Base-by-base conservation (phyloP, 2,888 invertebrate species). In the Anticlea derivata region DNA sequence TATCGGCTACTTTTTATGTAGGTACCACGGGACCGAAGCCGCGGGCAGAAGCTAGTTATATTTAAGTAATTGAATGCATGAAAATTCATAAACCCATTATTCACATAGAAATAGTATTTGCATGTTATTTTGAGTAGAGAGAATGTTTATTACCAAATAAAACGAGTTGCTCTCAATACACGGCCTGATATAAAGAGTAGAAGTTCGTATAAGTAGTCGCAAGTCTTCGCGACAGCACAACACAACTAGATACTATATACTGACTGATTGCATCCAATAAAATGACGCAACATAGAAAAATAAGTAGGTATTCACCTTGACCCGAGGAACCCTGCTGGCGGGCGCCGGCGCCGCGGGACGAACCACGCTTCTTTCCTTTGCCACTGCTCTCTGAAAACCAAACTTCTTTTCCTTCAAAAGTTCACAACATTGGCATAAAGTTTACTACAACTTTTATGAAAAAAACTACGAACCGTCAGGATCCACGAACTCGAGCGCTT, bases 401-500 rank as follows among this genome's bases (percentile, higher is more conserved):
- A 46, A 40, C 31, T 50, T 11, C 5, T 40, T n/a, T n/a, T n/a
- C n/a, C n/a, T n/a, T n/a, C n/a, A n/a, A n/a, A n/a, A n/a, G n/a
- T n/a, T 49, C 63, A 65, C 20, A 52, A 45, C 43, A 45, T 44
- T 31, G 27, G 26, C 17, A 17, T 11, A 10, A 10, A 3, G 23
- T 12, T 24, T 5, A 0, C 8, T 10, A 11, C 10, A 12, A 17
- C 1, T 2, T 7, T 0, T 2, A 7, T n/a, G 12, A 5, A 23
- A 5, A 17, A 34, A 33, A 31, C 7, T 5, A 20, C 45, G 40
- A 65, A 87, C 89, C 86, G 78, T 86, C 81, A 52, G 78, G 86
- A 50, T 91, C 91, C 22, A 92, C 86, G 59, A 93, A 80, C 68
- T 91, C 91, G 50, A 93, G 82, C 63, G 92, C 92, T 67, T 91